Percentiles rank a stretch among this genome's conserved stretches.
phyloP scores from a whole-genome alignment of 1,140 invertebrate genomes.

The Anoplolepis gracilipes region DNA sequence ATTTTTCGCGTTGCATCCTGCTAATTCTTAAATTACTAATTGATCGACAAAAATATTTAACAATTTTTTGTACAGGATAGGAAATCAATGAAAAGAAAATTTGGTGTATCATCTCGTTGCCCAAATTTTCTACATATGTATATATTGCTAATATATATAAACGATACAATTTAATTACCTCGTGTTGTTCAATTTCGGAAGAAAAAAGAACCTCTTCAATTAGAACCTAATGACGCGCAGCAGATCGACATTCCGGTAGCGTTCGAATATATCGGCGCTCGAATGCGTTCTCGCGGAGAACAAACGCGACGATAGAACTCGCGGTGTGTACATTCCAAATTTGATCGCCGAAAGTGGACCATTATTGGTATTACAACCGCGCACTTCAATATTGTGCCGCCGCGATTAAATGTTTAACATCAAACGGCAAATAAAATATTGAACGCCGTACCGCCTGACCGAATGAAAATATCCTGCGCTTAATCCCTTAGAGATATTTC shows the following conservation, averaged over 20 bases:
- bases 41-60: background rate
- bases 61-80: background rate
- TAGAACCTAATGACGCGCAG: conserved; percentile 18
- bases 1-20: conserved; percentile 28
- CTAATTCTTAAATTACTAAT: background rate
- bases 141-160: background rate
- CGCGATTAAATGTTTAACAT: conserved; percentile 61
- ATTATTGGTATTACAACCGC: conserved; percentile 60
- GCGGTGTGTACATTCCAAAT: conserved; percentile 54
- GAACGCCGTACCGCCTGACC: conserved; percentile 38
- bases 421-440: conserved; percentile 57
- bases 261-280: conserved; percentile 25
- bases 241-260: conserved; percentile 19
- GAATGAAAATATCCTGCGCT: conserved; percentile 49
- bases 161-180: conserved; percentile 2
- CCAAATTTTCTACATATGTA: background rate
- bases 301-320: conserved; percentile 24
- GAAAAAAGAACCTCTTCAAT: conserved; percentile 9
- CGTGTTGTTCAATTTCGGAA: background rate
- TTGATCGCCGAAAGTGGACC: conserved; percentile 57
- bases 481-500: conserved; percentile 42
- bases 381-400: conserved; percentile 58
- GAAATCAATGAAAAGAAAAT: background rate
- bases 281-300: conserved; percentile 15
- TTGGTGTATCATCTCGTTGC: background rate